Evolutionary conservation across 2,797 vertebrate genomes (phyloP), one percentile per base, ranked within the genome.

Genomic region (Esox masquinongy): DNA sequence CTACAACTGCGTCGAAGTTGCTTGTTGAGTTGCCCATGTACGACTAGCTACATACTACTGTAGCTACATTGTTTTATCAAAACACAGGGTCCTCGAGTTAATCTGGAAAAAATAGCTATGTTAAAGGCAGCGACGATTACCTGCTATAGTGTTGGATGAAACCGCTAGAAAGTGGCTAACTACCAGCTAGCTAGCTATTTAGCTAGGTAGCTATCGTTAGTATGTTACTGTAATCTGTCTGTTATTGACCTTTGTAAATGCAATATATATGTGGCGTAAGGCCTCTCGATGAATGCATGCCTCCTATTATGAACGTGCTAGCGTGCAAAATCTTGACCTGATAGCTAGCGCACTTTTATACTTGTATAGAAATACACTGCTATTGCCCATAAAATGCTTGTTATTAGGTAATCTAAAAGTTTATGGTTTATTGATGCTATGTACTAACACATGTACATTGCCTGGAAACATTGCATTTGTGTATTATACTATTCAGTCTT

Each of bases 101-200:
- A 61, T 61, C 11, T 11, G 56, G 24, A 26, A 14, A n/a, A n/a
- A 12, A 47, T 47, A 11, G 6, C 12, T 47, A 12, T 61, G 56
- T 61, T 26, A 61, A 24, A 61, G 56, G 22, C 22, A 61, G 56
- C 9, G 53, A 56, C n/a, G 53, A 22, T 56, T 9, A 56, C n/a
- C 19, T 9, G 3, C 53, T 39, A 3, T 5, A 14, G 6, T 8
- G 43, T 47, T 26, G 11, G 22, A 11, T 61, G 56, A 61, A 61
- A 61, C 56, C 43, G 9, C 12, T 47, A 61, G n/a, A 5, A 16
- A 61, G 68, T 22, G 34, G 74, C 66, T 56, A 75, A 43, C 24
- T 47, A 36, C 24, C 73, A 19, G 34, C 76, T 73, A 67, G 47
- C 59, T 71, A 70, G 43, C 68, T 73, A 76, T 49, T 69, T 77